Evolutionary conservation across 2,113 vertebrate genomes (phyloP).

Genomic region (Ondatra zibethicus): DNA sequence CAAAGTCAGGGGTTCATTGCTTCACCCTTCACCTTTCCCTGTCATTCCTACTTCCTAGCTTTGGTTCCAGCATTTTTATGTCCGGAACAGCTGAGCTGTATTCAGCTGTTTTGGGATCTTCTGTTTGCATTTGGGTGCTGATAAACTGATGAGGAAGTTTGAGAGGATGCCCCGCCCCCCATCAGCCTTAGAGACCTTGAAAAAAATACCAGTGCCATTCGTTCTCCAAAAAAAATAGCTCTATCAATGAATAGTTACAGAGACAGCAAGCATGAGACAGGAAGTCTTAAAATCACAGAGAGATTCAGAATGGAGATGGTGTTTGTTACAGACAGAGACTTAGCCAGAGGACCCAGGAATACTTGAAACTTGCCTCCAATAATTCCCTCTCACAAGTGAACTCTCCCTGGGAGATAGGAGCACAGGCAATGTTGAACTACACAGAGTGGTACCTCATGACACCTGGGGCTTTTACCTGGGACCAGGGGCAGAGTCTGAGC

Average conservation of each 20-base stretch:
- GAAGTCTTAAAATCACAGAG: conserved; percentile 32
- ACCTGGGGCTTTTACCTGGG: not conserved
- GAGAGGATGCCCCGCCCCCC: not conserved
- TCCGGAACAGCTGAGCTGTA: conserved; percentile 1
- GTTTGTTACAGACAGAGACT: not conserved
- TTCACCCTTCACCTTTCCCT: not conserved
- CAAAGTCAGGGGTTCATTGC: not conserved
- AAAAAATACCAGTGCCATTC: not conserved
- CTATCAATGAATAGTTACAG: conserved; percentile 12
- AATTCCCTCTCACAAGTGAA: not conserved
- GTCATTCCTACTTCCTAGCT: not conserved
- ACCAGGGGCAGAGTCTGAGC: not conserved
- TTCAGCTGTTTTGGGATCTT: conserved; percentile 46
- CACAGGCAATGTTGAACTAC: not conserved
- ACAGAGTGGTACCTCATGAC: not conserved
- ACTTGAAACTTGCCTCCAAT: not conserved
- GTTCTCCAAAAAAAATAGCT: conserved; percentile 56
- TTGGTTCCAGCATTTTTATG: not conserved
- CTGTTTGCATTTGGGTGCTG: conserved; percentile 18
- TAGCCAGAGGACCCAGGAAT: conserved; percentile 10
- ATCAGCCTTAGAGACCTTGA: not conserved
- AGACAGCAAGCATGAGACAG: not conserved
- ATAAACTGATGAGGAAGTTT: conserved; percentile 35
- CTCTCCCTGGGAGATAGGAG: not conserved
- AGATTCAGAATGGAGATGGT: not conserved